Evolutionary conservation across 2,797 vertebrate species (phyloP).

Genomic region (Mus spretus): DNA sequence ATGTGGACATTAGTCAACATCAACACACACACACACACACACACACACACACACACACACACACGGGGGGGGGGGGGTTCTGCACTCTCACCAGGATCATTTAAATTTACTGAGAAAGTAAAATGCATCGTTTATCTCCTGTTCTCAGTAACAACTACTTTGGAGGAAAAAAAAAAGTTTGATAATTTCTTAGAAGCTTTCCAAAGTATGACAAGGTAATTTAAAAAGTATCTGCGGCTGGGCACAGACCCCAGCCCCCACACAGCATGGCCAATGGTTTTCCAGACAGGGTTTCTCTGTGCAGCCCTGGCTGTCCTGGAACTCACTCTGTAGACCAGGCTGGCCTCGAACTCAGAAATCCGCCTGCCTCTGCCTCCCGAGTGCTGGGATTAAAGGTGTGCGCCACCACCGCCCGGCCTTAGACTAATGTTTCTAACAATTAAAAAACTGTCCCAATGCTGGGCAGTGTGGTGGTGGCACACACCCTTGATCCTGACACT

Average conservation of each 20-base stretch:
- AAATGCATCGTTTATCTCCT: background rate
- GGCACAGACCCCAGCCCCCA: background rate
- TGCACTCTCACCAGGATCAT: background rate
- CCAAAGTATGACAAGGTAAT: background rate
- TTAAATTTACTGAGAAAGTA: background rate
- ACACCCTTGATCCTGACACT: background rate
- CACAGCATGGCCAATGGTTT: background rate
- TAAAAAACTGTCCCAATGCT: background rate
- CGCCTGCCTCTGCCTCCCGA: too few species aligned
- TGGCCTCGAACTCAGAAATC: too few species aligned
- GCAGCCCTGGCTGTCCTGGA: too few species aligned
- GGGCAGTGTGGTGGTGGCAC: background rate
- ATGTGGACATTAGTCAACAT: background rate
- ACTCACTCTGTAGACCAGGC: too few species aligned
- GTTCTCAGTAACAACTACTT: background rate
- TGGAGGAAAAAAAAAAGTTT: background rate
- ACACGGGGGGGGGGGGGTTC: background rate
- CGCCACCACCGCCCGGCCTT: too few species aligned
- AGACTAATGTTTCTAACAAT: background rate
- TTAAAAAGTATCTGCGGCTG: background rate
- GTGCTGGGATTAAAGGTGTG: too few species aligned
- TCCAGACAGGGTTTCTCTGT: too few species aligned
- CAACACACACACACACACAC: background rate
- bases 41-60: background rate
- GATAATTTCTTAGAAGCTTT: background rate